phyloP scores from a whole-genome alignment of 2,113 vertebrate species.

The Toxostoma redivivum region DNA sequence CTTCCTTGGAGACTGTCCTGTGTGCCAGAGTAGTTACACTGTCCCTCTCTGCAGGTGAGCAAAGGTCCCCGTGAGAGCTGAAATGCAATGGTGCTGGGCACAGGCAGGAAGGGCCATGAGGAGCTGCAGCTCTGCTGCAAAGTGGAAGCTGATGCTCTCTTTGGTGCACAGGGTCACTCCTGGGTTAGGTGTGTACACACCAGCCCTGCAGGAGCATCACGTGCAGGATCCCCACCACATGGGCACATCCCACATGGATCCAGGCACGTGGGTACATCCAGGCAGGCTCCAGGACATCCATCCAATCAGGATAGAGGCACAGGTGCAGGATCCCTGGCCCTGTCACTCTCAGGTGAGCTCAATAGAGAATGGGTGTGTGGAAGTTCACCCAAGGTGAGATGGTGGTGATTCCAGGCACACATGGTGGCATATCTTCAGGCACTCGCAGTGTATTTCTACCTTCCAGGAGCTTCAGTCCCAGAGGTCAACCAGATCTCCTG shows the following conservation, averaged over 20 bases:
- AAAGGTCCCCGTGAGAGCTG: not conserved
- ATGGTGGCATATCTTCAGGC: not conserved
- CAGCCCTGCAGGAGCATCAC: not conserved
- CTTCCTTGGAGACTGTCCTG: not conserved
- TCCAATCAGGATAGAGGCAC: fast-evolving
- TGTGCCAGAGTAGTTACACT: not conserved
- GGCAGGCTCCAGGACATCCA: not conserved
- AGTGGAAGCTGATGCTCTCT: not conserved
- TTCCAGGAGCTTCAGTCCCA: not conserved
- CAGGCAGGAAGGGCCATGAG: not conserved
- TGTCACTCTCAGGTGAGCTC: not conserved
- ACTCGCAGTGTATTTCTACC: not conserved
- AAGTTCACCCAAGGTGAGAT: not conserved
- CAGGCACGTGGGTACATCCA: not conserved
- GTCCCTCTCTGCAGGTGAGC: not conserved
- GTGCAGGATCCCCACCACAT: fast-evolving
- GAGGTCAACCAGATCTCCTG: not conserved
- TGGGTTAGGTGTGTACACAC: not conserved
- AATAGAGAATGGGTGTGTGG: not conserved
- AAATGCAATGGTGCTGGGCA: not conserved
- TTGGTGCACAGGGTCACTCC: not conserved
- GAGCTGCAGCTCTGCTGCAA: not conserved
- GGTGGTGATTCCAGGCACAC: not conserved
- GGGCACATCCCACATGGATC: fast-evolving
- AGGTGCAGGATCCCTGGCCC: not conserved